These are phyloP conservation scores for Drosophila vallismaia DNA, from an alignment of 2,888 invertebrate species.

Conservation along the genomic window DNA sequence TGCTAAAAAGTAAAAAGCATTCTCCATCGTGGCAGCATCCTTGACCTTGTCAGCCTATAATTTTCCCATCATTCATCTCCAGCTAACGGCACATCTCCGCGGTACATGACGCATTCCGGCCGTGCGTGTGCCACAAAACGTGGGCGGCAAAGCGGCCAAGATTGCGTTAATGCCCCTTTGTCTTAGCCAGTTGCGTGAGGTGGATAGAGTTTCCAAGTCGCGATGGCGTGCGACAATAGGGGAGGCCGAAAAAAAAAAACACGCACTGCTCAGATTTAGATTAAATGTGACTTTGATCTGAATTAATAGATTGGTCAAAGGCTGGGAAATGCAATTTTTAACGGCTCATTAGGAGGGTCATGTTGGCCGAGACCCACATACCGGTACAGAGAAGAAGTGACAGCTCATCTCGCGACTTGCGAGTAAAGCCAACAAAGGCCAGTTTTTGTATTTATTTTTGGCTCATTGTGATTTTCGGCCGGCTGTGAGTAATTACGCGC, in stretches of 20 bases:
- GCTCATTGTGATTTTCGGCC: constrained; percentile 27
- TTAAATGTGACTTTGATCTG: constrained; percentile 48
- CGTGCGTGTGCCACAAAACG: constrained; percentile 45
- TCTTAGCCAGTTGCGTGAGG: constrained; percentile 46
- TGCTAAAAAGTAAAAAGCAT: constrained; percentile 4
- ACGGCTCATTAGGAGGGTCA: constrained; percentile 53
- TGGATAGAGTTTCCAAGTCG: neutral
- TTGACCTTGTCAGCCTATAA: constrained; percentile 64
- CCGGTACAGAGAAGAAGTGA: constrained; percentile 33
- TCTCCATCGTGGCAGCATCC: constrained; percentile 42
- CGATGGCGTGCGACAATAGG: constrained; percentile 38
- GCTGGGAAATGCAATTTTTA: constrained; percentile 53
- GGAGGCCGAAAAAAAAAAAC: neutral
- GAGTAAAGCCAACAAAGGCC: constrained; percentile 33
- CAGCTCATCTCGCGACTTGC: constrained; percentile 26
- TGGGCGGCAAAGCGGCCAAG: constrained; percentile 46
- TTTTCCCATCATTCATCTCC: constrained; percentile 62
- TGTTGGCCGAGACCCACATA: constrained; percentile 71
- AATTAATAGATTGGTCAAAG: constrained; percentile 60
- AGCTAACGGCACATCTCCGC: constrained; percentile 51
- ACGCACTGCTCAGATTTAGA: constrained; percentile 23
- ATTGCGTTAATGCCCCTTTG: constrained; percentile 66
- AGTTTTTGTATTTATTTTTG: constrained; percentile 18
- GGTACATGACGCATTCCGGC: constrained; percentile 8
- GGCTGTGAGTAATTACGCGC: constrained; percentile 62